Base-by-base conservation (phyloP, 2,113 vertebrate species). In the Phoenicopterus ruber region DNA sequence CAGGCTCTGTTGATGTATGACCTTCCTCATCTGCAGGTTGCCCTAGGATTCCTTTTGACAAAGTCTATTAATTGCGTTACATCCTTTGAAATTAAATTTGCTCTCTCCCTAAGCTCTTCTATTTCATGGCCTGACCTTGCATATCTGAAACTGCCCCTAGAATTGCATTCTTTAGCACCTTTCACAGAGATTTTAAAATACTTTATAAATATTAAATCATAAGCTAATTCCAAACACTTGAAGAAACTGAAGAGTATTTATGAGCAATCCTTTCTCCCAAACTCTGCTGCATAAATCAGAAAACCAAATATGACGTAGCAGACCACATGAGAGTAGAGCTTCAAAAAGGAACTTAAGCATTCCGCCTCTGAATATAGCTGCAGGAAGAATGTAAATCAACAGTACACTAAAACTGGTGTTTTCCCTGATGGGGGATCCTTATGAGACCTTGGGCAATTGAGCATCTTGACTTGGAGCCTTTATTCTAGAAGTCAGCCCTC, bases 361-460 rank as follows among this genome's bases (percentile, higher is more conserved):
- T 91, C 40, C 91, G 25, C 22, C 13, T 65, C 65, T 79, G 46
- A 86, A 86, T 32, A 58, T 17, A 70, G 57, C 72, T 72, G 28
- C 77, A 91, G 70, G 86, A 95, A 82, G 88, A 82, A 87, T 54
- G 29, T 77, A 93, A 88, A 93, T 66, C 86, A 66, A 38, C 10
- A 58, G 13, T 36, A 69, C 7, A 38, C 82, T 70, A 58, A 85
- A 82, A 70, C 29, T 40, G 20, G 29, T n/a, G 26, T 79, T 89
- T 93, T 72, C 77, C 62, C 62, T 78, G 54, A 57, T 66, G 54
- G 62, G 19, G 26, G 44, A 62, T 89, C 62, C 57, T 90, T 95
- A 47, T 21, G 71, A 82, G 49, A 82, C 46, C 38, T 67, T 69
- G 47, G 11, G 28, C 80, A 42, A 82, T 82, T 69, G 89, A 92